phyloP scores from a whole-genome alignment of 35 echinoderm and acorn worm species.

The Diadema setosum region DNA sequence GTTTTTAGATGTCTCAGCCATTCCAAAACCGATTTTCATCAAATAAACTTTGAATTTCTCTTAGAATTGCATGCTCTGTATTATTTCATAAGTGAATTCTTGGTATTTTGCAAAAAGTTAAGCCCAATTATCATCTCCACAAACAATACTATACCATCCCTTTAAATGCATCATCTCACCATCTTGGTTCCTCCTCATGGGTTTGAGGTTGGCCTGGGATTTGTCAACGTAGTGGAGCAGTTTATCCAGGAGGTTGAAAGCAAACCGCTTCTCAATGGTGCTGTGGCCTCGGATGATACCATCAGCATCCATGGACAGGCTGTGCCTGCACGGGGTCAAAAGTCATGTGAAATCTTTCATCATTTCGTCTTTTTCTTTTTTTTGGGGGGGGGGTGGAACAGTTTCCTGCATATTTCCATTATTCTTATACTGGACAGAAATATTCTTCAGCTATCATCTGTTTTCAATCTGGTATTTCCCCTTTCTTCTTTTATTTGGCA shows the following conservation, averaged over 20 bases:
- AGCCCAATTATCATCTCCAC: not conserved
- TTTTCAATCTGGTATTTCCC: not conserved
- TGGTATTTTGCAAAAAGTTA: not conserved
- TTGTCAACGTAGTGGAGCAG: conserved; percentile 98
- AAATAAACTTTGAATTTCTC: too few relatives aligned
- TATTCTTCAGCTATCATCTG: too few relatives aligned
- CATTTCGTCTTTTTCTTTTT: too few relatives aligned
- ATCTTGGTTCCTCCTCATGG: conserved; percentile 64
- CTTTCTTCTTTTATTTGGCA: too few relatives aligned
- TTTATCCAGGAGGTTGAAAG: conserved; percentile 97
- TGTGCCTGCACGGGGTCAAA: conserved; percentile 6
- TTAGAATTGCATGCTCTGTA: too few relatives aligned
- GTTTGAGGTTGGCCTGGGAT: conserved; percentile 91
- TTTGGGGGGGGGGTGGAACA: too few relatives aligned
- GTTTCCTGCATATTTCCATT: too few relatives aligned
- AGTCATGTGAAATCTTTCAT: too few relatives aligned
- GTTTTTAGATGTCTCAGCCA: too few relatives aligned
- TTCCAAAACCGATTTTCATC: too few relatives aligned
- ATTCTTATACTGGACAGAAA: too few relatives aligned
- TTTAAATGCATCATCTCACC: not conserved
- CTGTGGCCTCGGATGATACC: conserved; percentile 70
- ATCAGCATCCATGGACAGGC: conserved; percentile 56
- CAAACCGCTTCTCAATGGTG: conserved; percentile 97
- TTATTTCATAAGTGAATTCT: not conserved
- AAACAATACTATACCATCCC: not conserved